phyloP scores from a whole-genome alignment of 2,113 vertebrate species.

The Origma solitaria region DNA sequence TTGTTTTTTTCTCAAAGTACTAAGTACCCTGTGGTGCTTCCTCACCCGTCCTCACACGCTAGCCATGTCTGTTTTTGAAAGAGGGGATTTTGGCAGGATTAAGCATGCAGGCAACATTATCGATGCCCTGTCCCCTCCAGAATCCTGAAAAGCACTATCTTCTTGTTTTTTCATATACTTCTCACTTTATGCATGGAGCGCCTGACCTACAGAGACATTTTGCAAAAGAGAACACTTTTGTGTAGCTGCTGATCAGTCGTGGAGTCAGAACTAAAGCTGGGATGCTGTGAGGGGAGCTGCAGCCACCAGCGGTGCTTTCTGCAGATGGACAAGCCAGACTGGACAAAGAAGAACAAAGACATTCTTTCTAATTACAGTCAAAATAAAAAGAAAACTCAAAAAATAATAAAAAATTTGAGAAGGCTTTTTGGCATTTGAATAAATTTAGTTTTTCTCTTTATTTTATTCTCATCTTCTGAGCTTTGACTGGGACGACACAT shows the following conservation, averaged over 20 bases:
- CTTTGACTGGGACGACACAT: neutral
- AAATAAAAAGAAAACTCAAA: neutral
- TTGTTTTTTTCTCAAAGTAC: neutral
- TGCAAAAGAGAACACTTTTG: neutral
- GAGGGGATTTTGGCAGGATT: neutral
- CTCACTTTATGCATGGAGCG: neutral
- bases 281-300: neutral
- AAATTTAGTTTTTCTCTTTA: neutral
- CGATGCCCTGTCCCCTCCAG: neutral
- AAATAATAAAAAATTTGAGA: neutral
- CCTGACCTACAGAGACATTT: neutral
- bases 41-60: neutral
- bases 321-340: neutral
- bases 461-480: neutral
- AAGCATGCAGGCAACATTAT: neutral
- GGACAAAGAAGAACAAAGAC: neutral
- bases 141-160: neutral
- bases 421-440: neutral
- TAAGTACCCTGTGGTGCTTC: neutral
- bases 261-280: neutral
- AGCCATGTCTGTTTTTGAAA: neutral
- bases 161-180: neutral
- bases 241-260: neutral
- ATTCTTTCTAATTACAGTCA: neutral
- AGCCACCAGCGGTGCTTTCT: neutral